These are phyloP conservation scores for Acanthosepion pharaonis DNA, from an alignment of 2,888 invertebrate genomes.

Conservation along the genomic window DNA sequence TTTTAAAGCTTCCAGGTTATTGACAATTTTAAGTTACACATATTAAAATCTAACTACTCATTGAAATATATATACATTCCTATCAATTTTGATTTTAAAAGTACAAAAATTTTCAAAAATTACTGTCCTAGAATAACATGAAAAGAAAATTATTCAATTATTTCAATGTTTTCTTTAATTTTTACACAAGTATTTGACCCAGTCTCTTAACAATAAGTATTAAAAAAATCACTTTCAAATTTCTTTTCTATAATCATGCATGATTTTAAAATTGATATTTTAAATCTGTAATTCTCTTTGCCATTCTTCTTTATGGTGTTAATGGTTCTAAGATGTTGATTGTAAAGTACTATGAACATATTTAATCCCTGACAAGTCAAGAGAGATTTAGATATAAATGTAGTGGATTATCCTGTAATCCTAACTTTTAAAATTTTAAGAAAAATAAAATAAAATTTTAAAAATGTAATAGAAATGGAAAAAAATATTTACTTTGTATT, in stretches of 20 bases:
- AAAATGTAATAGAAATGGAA: neutral
- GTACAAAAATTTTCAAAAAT: too few species aligned
- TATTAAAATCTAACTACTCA: too few species aligned
- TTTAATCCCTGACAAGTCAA: neutral
- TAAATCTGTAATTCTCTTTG: neutral
- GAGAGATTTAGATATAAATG: neutral
- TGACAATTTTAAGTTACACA: too few species aligned
- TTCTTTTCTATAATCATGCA: neutral
- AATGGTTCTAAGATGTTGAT: neutral
- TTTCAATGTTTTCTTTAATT: too few species aligned
- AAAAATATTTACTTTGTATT: neutral
- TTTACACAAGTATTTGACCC: too few species aligned
- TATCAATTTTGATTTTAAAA: too few species aligned
- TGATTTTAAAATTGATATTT: neutral
- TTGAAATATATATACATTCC: too few species aligned
- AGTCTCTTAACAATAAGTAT: too few species aligned
- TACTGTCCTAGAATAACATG: too few species aligned
- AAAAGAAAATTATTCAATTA: too few species aligned
- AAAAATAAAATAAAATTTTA: neutral
- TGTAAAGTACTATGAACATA: neutral
- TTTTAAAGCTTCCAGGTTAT: too few species aligned
- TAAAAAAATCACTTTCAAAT: neutral
- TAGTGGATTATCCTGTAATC: neutral
- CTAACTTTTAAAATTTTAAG: neutral
- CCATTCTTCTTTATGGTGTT: neutral